phyloP scores from a whole-genome alignment of 2,797 vertebrate genomes.

The Poecilia velifera region DNA sequence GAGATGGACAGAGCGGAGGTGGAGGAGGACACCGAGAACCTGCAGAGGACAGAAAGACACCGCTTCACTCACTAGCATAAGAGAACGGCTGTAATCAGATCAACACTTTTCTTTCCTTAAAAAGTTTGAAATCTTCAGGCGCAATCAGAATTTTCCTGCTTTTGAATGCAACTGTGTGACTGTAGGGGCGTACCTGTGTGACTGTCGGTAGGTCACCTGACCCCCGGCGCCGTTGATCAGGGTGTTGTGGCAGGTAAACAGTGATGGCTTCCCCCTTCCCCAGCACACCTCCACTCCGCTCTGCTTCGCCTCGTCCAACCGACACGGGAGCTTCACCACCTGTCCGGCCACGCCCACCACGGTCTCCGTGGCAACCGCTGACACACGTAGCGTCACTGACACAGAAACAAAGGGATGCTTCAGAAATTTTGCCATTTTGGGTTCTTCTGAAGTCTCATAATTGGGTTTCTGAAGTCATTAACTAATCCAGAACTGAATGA shows the following conservation, averaged over 20 bases:
- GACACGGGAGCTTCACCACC: constrained; percentile 78
- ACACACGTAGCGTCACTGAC: not conserved
- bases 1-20: constrained; percentile 80
- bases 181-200: constrained; percentile 68
- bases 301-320: constrained; percentile 15
- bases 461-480: not conserved
- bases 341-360: constrained; percentile 72
- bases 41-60: constrained; percentile 22
- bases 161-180: not conserved
- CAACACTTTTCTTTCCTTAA: not conserved
- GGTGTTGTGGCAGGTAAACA: constrained; percentile 59
- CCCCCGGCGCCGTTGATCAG: constrained; percentile 73
- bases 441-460: too few species aligned
- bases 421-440: not conserved
- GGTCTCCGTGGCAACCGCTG: not conserved
- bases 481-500: not conserved
- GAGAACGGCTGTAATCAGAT: not conserved
- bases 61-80: not conserved
- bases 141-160: not conserved
- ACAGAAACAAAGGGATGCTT: not conserved
- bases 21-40: constrained; percentile 75
- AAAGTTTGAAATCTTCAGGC: not conserved
- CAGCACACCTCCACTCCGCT: constrained; percentile 80
- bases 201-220: constrained; percentile 51
- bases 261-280: constrained; percentile 76